Evolutionary conservation across 2,888 invertebrate species (phyloP).

Genomic region (Melieria picta): DNA sequence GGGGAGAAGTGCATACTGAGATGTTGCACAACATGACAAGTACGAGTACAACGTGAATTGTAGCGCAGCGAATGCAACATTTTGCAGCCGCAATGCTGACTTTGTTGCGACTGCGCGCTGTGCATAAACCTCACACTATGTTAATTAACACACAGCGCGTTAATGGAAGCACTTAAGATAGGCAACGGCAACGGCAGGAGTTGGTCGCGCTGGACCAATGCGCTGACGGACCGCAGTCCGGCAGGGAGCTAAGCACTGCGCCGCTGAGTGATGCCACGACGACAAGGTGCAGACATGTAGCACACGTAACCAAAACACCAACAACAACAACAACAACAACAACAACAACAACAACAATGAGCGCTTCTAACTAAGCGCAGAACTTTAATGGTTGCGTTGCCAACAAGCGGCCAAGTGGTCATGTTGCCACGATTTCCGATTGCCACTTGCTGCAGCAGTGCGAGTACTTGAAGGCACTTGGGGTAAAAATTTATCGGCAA

Average conservation of each 20-base stretch:
- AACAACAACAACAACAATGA: neutral
- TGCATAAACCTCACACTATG: slow-evolving; percentile 30
- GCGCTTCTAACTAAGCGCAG: neutral
- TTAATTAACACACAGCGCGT: slow-evolving; percentile 38
- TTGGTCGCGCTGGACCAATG: neutral
- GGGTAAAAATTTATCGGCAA: slow-evolving; percentile 18
- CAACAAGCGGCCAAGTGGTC: slow-evolving; percentile 13
- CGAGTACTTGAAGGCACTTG: slow-evolving; percentile 8
- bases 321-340: neutral
- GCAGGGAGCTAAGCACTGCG: neutral
- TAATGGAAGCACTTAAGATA: slow-evolving; percentile 36
- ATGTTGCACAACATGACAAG: too few species aligned
- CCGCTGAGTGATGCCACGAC: slow-evolving; percentile 5
- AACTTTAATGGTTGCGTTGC: slow-evolving; percentile 13
- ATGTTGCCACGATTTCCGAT: neutral
- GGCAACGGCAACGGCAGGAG: neutral
- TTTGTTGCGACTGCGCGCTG: too few species aligned
- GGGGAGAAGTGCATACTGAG: too few species aligned
- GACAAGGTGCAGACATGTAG: slow-evolving; percentile 10
- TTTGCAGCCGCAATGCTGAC: too few species aligned
- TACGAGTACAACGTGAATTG: too few species aligned
- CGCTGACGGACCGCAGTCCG: neutral
- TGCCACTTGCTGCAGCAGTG: neutral
- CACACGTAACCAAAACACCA: neutral
- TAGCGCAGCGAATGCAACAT: too few species aligned